These are phyloP conservation scores for Camelus dromedarius DNA, from an alignment of 2,113 vertebrate species.

Conservation along the genomic window DNA sequence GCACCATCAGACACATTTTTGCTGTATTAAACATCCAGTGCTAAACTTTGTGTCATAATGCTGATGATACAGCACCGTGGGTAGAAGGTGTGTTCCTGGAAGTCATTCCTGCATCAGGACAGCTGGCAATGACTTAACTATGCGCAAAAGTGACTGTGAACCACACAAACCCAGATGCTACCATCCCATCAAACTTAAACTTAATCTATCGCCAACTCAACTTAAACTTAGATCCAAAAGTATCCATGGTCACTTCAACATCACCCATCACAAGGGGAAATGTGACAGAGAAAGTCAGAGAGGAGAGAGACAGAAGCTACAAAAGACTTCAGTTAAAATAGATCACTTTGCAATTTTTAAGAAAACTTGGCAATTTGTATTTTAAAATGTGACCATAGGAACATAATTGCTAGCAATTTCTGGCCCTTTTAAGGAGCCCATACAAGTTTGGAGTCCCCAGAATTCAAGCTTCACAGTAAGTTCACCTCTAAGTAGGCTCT, in stretches of 20 bases:
- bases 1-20: not conserved
- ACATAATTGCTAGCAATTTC: not conserved
- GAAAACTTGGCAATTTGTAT: not conserved
- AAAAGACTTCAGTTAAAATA: not conserved
- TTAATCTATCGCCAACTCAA: not conserved
- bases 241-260: not conserved
- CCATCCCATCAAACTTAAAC: not conserved
- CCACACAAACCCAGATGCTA: not conserved
- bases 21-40: not conserved
- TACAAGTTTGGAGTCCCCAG: not conserved
- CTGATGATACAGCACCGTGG: not conserved
- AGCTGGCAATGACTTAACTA: not conserved
- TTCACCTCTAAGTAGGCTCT: not conserved
- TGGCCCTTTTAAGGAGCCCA: not conserved
- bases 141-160: not conserved
- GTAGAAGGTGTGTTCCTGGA: not conserved
- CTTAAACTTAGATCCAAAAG: not conserved
- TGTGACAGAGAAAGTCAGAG: not conserved
- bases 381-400: not conserved
- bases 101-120: not conserved
- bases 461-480: not conserved
- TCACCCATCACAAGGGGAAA: not conserved
- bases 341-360: not conserved
- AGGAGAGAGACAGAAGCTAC: not conserved
- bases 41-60: not conserved